phyloP scores from a whole-genome alignment of 2,113 vertebrate species.

The Elanus axillaris region DNA sequence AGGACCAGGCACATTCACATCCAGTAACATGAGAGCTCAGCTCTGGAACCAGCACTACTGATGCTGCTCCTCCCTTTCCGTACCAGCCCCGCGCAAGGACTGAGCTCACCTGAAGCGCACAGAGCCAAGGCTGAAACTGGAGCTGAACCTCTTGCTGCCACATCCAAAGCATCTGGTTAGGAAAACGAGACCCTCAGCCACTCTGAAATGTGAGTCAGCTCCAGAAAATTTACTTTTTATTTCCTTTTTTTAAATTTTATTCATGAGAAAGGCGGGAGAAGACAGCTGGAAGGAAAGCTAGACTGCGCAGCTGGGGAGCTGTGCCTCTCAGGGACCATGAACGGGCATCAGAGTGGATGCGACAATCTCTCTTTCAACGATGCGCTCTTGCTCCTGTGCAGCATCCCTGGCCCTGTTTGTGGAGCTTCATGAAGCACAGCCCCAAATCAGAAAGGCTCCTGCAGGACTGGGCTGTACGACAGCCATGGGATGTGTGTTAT shows the following conservation, averaged over 20 bases:
- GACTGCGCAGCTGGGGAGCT: accelerated
- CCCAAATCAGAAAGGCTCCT: neutral
- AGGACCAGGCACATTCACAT: too few relatives aligned
- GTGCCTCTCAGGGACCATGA: accelerated
- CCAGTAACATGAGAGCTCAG: neutral
- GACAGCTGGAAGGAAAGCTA: neutral
- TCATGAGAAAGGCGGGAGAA: neutral
- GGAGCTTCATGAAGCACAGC: neutral
- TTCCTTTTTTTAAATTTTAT: neutral
- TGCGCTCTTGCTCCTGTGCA: neutral
- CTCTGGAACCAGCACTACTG: neutral
- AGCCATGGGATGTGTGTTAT: neutral
- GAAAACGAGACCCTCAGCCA: neutral
- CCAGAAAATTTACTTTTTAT: neutral
- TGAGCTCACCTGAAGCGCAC: accelerated
- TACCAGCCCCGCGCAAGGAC: neutral
- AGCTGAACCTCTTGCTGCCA: neutral
- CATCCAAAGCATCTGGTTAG: neutral
- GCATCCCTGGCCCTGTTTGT: neutral
- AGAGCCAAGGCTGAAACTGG: neutral
- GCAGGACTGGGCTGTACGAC: neutral
- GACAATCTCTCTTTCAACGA: neutral
- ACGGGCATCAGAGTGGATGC: neutral
- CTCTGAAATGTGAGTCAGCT: neutral
- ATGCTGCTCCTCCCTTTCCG: neutral